Percentiles rank a stretch among this genome's conserved stretches.
Evolutionary conservation across 2,113 vertebrate species (phyloP).

Genomic region (Amazona vittata): DNA sequence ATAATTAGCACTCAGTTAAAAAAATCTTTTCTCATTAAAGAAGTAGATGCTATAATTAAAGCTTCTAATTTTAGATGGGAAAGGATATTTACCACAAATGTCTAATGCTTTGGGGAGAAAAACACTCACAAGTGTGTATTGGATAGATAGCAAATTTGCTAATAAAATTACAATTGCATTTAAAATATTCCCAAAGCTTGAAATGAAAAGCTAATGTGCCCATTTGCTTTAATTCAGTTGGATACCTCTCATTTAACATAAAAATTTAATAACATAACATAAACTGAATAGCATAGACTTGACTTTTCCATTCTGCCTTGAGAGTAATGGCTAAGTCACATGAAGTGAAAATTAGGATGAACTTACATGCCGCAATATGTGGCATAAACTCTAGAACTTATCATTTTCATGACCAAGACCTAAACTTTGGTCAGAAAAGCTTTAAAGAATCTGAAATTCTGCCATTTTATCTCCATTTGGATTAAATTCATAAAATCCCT

Average conservation of each 20-base stretch:
- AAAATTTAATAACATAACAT: background rate
- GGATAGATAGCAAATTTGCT: background rate
- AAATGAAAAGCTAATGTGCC: background rate
- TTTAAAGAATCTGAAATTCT: background rate
- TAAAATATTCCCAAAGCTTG: background rate
- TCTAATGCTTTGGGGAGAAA: background rate
- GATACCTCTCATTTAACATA: background rate
- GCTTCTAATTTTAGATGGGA: background rate
- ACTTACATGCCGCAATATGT: accelerated
- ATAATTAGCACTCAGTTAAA: background rate
- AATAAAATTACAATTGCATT: background rate
- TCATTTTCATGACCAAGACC: accelerated
- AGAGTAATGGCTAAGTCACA: background rate
- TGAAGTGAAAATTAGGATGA: background rate
- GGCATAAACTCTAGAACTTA: accelerated
- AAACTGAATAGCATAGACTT: background rate
- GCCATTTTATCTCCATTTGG: background rate
- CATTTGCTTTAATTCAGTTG: background rate
- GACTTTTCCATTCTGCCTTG: background rate
- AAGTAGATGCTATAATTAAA: background rate
- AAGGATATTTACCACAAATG: background rate
- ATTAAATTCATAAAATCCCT: background rate
- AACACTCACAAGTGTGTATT: background rate
- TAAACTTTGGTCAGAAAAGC: background rate
- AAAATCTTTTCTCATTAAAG: background rate